Evolutionary conservation across 30 jellyfish, hydroid and myxozoan genomes (phyloP).

Genomic region (Chrysaora quinquecirrha): DNA sequence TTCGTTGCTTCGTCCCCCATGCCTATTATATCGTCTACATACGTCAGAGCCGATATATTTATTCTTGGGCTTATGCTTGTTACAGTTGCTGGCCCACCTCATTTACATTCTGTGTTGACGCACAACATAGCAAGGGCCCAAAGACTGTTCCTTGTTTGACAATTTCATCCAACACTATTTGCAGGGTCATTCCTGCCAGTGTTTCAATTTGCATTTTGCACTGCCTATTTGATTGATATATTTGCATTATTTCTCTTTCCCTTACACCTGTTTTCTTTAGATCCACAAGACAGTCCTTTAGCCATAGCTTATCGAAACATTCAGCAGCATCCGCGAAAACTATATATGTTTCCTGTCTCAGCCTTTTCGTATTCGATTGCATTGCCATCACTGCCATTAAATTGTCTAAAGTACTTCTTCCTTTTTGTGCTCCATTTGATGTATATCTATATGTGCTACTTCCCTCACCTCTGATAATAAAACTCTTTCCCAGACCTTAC

Average conservation of each 20-base stretch:
- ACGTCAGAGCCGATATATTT: too few relatives aligned
- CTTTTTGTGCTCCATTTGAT: slow-evolving; percentile 15
- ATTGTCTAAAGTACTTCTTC: background rate
- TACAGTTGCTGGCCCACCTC: too few relatives aligned
- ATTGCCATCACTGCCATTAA: background rate
- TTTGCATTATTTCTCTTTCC: background rate
- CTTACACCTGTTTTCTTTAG: slow-evolving; percentile 2
- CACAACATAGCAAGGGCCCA: slow-evolving; percentile 34
- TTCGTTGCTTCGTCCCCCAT: too few relatives aligned
- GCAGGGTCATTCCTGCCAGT: background rate
- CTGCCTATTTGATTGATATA: background rate
- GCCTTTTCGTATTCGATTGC: background rate
- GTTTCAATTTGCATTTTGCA: background rate
- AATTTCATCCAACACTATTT: background rate
- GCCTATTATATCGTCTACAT: too few relatives aligned
- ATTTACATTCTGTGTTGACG: too few relatives aligned
- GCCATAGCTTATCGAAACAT: slow-evolving; percentile 20
- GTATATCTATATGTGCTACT: background rate
- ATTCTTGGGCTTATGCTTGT: too few relatives aligned
- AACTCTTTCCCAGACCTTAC: slow-evolving; percentile 9
- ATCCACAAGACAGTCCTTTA: background rate
- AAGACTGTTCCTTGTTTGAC: slow-evolving; percentile 32
- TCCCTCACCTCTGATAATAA: background rate
- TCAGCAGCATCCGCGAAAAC: background rate
- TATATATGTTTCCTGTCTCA: background rate